Evolutionary conservation across 2,888 invertebrate species (phyloP).

Genomic region (Callimorpha dominula): DNA sequence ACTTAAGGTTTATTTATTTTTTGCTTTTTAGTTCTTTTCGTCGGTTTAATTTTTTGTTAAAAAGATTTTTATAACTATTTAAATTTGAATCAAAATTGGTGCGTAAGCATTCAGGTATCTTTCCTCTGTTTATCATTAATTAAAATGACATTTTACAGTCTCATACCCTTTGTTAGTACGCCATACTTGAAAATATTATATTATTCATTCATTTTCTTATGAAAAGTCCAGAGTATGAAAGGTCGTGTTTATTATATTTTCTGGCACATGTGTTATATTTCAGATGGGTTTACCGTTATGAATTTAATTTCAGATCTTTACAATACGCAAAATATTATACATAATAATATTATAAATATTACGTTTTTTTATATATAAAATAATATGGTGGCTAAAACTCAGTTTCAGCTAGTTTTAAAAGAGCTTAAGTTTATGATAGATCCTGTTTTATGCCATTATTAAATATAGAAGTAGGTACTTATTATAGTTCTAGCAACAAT

Average conservation of each 20-base stretch:
- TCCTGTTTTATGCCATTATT: too few relatives aligned
- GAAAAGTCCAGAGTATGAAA: constrained; percentile 10
- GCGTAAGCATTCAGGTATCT: constrained; percentile 28
- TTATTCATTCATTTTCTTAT: not conserved
- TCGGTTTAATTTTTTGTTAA: too few relatives aligned
- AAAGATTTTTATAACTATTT: constrained; percentile 31
- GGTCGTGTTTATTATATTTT: not conserved
- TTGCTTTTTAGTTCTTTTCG: too few relatives aligned
- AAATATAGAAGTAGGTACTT: not conserved
- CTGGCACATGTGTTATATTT: not conserved
- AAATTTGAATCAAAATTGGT: constrained; percentile 40
- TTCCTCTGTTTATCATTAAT: constrained; percentile 43
- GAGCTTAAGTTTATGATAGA: not conserved
- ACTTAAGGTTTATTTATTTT: too few relatives aligned
- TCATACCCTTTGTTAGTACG: constrained; percentile 27
- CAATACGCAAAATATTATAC: not conserved
- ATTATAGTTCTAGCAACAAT: too few relatives aligned
- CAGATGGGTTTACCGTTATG: not conserved
- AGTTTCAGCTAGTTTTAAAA: not conserved
- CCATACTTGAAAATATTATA: constrained; percentile 1
- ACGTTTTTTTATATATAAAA: too few relatives aligned
- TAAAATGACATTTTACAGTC: constrained; percentile 35
- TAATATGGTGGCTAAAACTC: not conserved
- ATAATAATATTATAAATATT: not conserved
- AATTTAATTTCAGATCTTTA: not conserved